Percentiles rank a stretch among this genome's conserved stretches.
These are phyloP conservation scores for Brachynemurus nebulosus DNA, from an alignment of 2,888 invertebrate genomes.

Conservation along the genomic window DNA sequence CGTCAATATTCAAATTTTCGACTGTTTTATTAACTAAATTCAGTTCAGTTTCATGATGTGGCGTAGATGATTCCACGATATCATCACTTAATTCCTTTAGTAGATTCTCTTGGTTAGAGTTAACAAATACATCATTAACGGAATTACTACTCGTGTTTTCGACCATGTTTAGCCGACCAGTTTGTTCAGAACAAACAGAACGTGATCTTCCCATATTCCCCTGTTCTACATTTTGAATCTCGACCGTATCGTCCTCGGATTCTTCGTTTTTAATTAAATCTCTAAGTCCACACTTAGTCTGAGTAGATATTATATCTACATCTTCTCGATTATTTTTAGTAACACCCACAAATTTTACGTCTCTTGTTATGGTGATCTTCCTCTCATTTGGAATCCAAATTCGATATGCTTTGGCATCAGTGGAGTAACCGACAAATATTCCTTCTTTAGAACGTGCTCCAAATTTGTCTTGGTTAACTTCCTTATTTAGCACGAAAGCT, in stretches of 20 bases:
- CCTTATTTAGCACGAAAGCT: conserved; percentile 15
- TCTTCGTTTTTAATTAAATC: not conserved
- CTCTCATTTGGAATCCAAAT: too few relatives aligned
- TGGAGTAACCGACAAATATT: conserved; percentile 20
- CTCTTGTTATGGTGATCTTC: too few relatives aligned
- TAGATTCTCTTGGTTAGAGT: not conserved
- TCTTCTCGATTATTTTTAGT: not conserved
- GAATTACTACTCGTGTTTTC: too few relatives aligned
- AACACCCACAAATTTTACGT: conserved; percentile 14
- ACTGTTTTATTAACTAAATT: not conserved
- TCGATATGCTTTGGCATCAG: conserved; percentile 19
- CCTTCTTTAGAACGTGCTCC: conserved; percentile 18
- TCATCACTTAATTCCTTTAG: not conserved
- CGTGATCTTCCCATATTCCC: too few relatives aligned
- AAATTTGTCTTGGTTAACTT: conserved; percentile 18
- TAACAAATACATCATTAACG: too few relatives aligned
- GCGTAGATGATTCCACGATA: not conserved
- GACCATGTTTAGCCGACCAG: too few relatives aligned
- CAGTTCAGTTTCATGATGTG: too few relatives aligned
- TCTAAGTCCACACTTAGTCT: too few relatives aligned
- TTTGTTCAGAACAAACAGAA: too few relatives aligned
- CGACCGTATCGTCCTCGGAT: not conserved
- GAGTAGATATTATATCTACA: too few relatives aligned
- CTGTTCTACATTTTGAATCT: not conserved
- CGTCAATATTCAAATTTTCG: not conserved